phyloP scores from a whole-genome alignment of 2,113 vertebrate genomes.

The Callopanchax toddi region DNA sequence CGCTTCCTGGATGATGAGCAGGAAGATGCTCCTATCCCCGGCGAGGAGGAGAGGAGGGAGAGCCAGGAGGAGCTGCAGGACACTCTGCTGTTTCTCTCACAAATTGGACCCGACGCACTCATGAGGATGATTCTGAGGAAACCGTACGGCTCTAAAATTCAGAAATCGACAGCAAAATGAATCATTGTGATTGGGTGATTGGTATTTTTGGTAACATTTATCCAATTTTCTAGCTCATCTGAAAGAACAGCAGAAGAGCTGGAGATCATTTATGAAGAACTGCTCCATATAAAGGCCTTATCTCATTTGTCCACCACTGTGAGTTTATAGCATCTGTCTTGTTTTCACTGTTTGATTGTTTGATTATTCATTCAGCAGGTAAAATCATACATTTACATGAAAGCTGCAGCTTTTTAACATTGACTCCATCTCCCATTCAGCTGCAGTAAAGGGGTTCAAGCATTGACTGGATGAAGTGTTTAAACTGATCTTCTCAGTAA shows the following conservation, averaged over 20 bases:
- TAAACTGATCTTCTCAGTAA: neutral
- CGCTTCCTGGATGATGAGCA: conserved; percentile 95
- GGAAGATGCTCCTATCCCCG: conserved; percentile 85
- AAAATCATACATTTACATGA: neutral
- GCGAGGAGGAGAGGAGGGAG: conserved; percentile 89
- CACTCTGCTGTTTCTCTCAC: conserved; percentile 90
- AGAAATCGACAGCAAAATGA: no score
- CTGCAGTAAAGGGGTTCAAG: no score
- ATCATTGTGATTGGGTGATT: neutral
- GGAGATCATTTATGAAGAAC: conserved; percentile 97
- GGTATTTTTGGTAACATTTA: neutral
- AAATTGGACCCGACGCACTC: conserved; percentile 96
- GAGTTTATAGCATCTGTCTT: no score
- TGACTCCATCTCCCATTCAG: no score
- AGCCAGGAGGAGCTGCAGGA: conserved; percentile 95
- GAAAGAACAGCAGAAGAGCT: conserved; percentile 94
- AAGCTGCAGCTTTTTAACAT: no score
- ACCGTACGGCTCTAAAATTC: conserved; percentile 80
- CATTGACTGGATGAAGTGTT: neutral
- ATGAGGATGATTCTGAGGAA: conserved; percentile 98
- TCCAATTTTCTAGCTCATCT: conserved; percentile 83
- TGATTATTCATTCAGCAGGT: no score
- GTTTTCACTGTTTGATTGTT: no score
- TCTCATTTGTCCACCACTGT: conserved; percentile 97
- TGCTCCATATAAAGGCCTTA: conserved; percentile 98